Percentiles rank a stretch among this genome's conserved stretches.
phyloP scores from a whole-genome alignment of 2,888 invertebrate genomes.

The Folsomia manolachei region DNA sequence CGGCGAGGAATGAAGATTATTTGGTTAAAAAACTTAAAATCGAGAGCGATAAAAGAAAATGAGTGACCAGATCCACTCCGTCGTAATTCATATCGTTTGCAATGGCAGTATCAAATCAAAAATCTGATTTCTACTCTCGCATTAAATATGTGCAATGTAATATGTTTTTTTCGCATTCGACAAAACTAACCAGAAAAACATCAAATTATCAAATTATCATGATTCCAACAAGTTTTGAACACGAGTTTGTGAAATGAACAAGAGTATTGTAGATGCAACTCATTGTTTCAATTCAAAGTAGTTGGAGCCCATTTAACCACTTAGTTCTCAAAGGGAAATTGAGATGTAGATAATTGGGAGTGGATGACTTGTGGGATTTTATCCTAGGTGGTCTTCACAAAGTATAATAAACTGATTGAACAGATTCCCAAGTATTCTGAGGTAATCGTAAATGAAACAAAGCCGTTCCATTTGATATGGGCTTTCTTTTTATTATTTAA shows the following conservation, averaged over 20 bases:
- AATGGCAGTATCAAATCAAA: neutral
- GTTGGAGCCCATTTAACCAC: neutral
- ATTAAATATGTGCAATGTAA: neutral
- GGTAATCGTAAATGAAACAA: neutral
- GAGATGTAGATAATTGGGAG: conserved; percentile 19
- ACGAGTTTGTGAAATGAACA: too few relatives aligned
- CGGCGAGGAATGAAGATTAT: too few relatives aligned
- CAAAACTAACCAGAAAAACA: neutral
- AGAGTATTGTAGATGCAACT: neutral
- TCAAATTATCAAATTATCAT: conserved; percentile 5
- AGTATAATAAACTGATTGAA: neutral
- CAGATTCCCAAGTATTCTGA: neutral
- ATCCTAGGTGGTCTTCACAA: conserved; percentile 18
- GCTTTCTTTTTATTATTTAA: too few relatives aligned
- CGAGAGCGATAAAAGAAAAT: neutral
- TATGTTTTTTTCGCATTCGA: neutral
- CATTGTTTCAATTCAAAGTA: neutral
- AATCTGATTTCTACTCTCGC: neutral
- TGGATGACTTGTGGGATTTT: conserved; percentile 20
- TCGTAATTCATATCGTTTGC: neutral
- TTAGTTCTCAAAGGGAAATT: conserved; percentile 11
- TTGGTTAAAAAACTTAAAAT: neutral
- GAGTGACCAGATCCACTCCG: neutral
- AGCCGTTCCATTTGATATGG: too few relatives aligned
- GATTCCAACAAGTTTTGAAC: neutral